Percentiles rank a stretch among this genome's conserved stretches.
These are phyloP conservation scores for Apis mellifera DNA, from an alignment of 1,140 invertebrate genomes.

Conservation along the genomic window DNA sequence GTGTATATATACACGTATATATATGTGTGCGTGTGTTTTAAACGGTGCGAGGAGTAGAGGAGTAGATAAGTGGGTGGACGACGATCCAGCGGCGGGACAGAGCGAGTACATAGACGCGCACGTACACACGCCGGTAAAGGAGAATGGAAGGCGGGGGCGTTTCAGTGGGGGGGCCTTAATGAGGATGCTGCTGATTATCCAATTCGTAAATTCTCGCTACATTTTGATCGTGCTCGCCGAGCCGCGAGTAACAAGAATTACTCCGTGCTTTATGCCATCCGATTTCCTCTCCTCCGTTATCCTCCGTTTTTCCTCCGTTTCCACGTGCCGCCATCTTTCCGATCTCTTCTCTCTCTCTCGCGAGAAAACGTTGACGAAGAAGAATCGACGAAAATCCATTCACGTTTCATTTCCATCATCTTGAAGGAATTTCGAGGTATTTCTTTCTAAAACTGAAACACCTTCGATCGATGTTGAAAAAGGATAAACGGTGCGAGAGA, in stretches of 20 bases:
- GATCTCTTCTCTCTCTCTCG: neutral
- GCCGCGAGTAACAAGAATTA: conserved; percentile 75
- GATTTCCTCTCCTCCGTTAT: conserved; percentile 32
- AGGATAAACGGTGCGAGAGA: no score
- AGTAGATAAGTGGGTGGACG: conserved; percentile 57
- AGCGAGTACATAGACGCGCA: conserved; percentile 14
- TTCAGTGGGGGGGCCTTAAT: conserved; percentile 79
- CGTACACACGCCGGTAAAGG: conserved; percentile 51
- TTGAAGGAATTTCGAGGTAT: no score
- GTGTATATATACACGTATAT: no score
- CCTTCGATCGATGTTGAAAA: no score
- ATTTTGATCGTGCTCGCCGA: conserved; percentile 78
- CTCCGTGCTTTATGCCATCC: conserved; percentile 27
- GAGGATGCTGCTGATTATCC: conserved; percentile 82
- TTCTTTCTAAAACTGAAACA: no score
- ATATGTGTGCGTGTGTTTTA: no score
- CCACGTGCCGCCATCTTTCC: neutral
- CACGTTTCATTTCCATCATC: no score
- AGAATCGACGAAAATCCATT: neutral
- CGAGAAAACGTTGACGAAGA: no score
- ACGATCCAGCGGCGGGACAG: conserved; percentile 1
- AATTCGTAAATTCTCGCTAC: conserved; percentile 82
- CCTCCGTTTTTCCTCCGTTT: neutral
- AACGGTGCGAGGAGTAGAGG: conserved; percentile 4
- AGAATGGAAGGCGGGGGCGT: conserved; percentile 79